phyloP scores from a whole-genome alignment of 2,113 vertebrate genomes.

The Lontra canadensis region DNA sequence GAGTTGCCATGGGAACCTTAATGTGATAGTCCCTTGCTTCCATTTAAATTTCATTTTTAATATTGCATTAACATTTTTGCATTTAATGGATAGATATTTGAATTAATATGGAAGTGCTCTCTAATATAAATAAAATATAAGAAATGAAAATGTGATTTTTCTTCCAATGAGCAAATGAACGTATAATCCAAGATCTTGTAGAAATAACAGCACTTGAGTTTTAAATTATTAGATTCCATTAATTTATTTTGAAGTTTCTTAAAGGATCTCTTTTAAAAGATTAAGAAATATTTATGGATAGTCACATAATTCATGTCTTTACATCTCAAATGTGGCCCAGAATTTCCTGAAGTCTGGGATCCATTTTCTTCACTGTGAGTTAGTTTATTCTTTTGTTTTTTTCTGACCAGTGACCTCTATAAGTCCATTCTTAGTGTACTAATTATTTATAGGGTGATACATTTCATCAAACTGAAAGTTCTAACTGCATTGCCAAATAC shows the following conservation, averaged over 20 bases:
- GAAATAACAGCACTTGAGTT: constrained; percentile 71
- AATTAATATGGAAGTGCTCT: constrained; percentile 74
- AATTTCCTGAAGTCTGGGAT: neutral
- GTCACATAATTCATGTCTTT: constrained; percentile 27
- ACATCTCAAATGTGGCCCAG: neutral
- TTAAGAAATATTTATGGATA: constrained; percentile 45
- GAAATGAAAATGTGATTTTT: constrained; percentile 79
- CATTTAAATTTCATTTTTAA: constrained; percentile 77
- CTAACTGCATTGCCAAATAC: neutral
- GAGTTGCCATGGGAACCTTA: constrained; percentile 75
- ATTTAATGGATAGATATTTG: constrained; percentile 78
- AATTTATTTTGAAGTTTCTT: constrained; percentile 69
- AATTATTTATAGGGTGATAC: neutral
- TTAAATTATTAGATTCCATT: constrained; percentile 65
- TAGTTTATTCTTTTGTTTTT: neutral
- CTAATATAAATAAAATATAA: constrained; percentile 79
- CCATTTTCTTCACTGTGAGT: neutral
- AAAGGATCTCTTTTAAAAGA: constrained; percentile 22
- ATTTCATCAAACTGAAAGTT: neutral
- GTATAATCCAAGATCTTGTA: constrained; percentile 48
- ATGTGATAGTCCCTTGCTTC: constrained; percentile 68
- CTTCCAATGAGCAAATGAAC: constrained; percentile 70
- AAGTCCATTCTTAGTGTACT: neutral
- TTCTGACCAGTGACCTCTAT: neutral
- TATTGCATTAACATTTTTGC: constrained; percentile 78